Evolutionary conservation across 2,113 vertebrate genomes (phyloP), one percentile per base, ranked within the genome.

Genomic region (Chionomys nivalis): DNA sequence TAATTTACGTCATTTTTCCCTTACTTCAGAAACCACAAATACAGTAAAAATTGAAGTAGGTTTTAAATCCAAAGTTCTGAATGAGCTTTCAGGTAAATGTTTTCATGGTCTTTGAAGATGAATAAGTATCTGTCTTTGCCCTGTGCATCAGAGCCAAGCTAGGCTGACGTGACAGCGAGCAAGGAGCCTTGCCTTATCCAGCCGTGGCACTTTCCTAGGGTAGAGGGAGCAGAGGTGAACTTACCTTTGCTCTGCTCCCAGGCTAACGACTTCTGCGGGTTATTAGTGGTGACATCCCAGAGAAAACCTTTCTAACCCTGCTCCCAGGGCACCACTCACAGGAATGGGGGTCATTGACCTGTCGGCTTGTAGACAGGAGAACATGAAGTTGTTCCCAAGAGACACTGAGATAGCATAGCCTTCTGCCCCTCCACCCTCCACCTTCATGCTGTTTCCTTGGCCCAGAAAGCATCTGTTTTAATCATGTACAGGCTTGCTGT

Each of bases 71-170:
- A 63, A 42, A 83, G 55, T 39, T 42, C 55, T 17, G n/a, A 42
- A 28, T 28, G 58, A 85, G 23, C 58, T 31, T 42, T 61, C 79
- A 61, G 79, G 61, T 16, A 26, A 70, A 11, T 58, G n/a, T 61
- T 87, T 73, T 91, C 4, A 24, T 33, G 14, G 63, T 95, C 55
- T 87, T 94, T 82, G 87, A 89, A 88, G 93, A 75, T n/a, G n/a
- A n/a, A n/a, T n/a, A n/a, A n/a, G n/a, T n/a, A n/a, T n/a, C n/a
- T n/a, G 76, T 8, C 36, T 44, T 44, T 55, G 11, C n/a, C 47
- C 36, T 72, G 42, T 36, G 33, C 19, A 3, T 89, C 42, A 72
- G 33, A 89, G 66, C 66, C n/a, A 12, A 92, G 28, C 49, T 13
- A 87, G 44, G 42, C 42, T 91, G n/a, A 33, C 88, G 1, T 87